Conservation (phyloP, 2,797 vertebrate genomes). For the Rhinichthys osculus region DNA sequence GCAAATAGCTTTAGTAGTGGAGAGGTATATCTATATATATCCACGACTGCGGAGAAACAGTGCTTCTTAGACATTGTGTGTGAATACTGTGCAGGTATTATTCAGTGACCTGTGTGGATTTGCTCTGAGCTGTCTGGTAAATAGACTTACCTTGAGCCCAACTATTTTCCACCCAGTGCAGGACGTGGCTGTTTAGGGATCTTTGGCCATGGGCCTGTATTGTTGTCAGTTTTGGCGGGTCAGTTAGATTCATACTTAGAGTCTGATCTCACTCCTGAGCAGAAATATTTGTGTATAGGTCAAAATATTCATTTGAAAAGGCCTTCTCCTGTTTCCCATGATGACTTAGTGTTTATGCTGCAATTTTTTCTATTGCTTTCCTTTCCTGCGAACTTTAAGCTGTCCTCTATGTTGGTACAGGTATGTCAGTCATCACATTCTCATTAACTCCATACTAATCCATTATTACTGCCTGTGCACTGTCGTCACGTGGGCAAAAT, state of each 20-base stretch:
- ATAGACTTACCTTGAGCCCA: slow-evolving; percentile 43
- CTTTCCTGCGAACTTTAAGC: neutral
- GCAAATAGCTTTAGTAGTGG: neutral
- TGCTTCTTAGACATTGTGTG: slow-evolving; percentile 68
- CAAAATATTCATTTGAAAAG: neutral
- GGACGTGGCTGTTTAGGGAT: slow-evolving; percentile 19
- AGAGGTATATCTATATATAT: neutral
- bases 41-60: slow-evolving; percentile 38
- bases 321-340: neutral
- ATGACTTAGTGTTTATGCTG: slow-evolving; percentile 9
- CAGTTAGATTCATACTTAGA: slow-evolving; percentile 36
- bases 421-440: slow-evolving; percentile 46
- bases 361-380: neutral
- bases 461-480: neutral
- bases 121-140: slow-evolving; percentile 62
- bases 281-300: slow-evolving; percentile 7
- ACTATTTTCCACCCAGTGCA: slow-evolving; percentile 53
- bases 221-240: slow-evolving; percentile 34
- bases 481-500: slow-evolving; percentile 31
- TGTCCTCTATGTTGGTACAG: slow-evolving; percentile 11
- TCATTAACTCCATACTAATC: slow-evolving; percentile 43
- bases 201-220: slow-evolving; percentile 35
- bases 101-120: slow-evolving; percentile 57
- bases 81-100: slow-evolving; percentile 52
- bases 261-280: slow-evolving; percentile 47